phyloP scores from a whole-genome alignment of 1,140 invertebrate species.

The Hermetia illucens region DNA sequence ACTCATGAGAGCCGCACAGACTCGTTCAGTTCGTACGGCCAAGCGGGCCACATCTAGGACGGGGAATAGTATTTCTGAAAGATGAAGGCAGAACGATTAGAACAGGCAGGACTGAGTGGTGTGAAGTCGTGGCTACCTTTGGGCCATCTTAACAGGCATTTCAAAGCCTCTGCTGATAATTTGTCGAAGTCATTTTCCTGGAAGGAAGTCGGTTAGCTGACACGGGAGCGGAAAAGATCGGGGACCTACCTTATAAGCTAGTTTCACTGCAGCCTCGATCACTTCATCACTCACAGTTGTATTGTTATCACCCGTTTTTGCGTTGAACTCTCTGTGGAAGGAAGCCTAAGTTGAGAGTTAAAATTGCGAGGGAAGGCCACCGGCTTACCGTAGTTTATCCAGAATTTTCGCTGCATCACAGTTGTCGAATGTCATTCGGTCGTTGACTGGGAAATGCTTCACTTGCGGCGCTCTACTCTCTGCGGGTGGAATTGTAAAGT shows the following conservation, averaged over 20 bases:
- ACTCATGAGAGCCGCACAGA: conserved; percentile 44
- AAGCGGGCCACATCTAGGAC: conserved; percentile 71
- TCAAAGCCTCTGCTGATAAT: conserved; percentile 41
- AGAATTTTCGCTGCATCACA: conserved; percentile 35
- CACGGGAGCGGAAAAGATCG: not conserved
- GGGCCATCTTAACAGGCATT: conserved; percentile 61
- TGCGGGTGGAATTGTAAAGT: too few species aligned
- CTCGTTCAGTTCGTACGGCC: conserved; percentile 47
- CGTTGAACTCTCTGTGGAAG: conserved; percentile 56
- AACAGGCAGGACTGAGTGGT: too few species aligned
- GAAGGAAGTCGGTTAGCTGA: conserved; percentile 10
- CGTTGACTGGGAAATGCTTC: conserved; percentile 23
- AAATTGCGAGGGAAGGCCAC: not conserved
- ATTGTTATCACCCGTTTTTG: conserved; percentile 35
- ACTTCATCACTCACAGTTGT: conserved; percentile 36
- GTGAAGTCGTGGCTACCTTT: too few species aligned
- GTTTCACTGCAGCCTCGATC: conserved; percentile 43
- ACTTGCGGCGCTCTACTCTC: conserved; percentile 8
- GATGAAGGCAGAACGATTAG: conserved; percentile 2
- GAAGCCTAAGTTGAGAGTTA: conserved; percentile 11
- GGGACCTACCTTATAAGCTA: conserved; percentile 29
- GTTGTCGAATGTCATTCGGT: conserved; percentile 31
- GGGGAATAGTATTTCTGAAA: conserved; percentile 68
- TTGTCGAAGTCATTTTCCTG: conserved; percentile 30
- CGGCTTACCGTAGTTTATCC: conserved; percentile 34